Conservation (phyloP, 2,888 invertebrate genomes). For the Ophion costatus region DNA sequence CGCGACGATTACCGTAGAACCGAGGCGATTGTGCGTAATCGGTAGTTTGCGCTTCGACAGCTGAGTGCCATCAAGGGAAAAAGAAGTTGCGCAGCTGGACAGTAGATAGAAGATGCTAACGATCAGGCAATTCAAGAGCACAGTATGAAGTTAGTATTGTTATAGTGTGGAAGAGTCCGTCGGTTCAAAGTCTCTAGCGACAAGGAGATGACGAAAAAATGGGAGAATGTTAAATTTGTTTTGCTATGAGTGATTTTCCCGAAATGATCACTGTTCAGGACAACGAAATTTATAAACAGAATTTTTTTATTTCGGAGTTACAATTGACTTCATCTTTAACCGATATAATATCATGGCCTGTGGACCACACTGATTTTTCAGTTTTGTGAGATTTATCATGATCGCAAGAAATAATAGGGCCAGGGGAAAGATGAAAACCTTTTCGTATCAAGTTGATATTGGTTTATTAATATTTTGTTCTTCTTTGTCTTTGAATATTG, state of each 20-base stretch:
- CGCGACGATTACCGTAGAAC: constrained; percentile 29
- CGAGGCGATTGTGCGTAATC: constrained; percentile 52
- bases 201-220: not conserved
- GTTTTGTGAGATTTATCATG: too few relatives aligned
- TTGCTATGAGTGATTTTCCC: not conserved
- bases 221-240: not conserved
- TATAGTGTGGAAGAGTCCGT: not conserved
- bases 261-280: too few relatives aligned
- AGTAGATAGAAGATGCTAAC: constrained; percentile 1
- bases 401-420: too few relatives aligned
- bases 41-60: constrained; percentile 21
- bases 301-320: too few relatives aligned
- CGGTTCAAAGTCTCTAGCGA: not conserved
- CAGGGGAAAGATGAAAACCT: too few relatives aligned
- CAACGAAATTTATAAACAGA: too few relatives aligned
- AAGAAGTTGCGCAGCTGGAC: not conserved
- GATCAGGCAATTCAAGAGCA: not conserved
- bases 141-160: not conserved
- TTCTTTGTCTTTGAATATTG: too few relatives aligned
- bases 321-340: too few relatives aligned
- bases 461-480: too few relatives aligned
- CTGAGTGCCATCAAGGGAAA: constrained; percentile 25
- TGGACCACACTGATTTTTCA: too few relatives aligned
- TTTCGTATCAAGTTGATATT: too few relatives aligned
- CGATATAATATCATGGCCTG: too few relatives aligned